Evolutionary conservation across 2,888 invertebrate genomes (phyloP).

Genomic region (Torymus texanus): DNA sequence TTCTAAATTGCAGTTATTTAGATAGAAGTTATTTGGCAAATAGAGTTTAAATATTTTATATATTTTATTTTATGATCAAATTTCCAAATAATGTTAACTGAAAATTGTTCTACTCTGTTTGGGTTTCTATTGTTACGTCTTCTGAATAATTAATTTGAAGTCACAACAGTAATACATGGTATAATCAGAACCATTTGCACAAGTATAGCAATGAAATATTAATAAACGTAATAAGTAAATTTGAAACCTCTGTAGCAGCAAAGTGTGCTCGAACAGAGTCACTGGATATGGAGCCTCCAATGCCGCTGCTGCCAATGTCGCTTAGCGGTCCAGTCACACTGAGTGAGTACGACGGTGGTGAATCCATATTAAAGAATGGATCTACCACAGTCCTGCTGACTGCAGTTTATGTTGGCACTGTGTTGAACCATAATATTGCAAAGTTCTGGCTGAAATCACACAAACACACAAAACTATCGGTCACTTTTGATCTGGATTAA

Average conservation of each 20-base stretch:
- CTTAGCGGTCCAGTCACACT: conserved; percentile 85
- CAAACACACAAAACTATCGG: not conserved
- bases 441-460: conserved; percentile 45
- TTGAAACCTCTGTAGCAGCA: conserved; percentile 78
- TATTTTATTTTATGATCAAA: too few relatives aligned
- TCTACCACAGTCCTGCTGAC: conserved; percentile 32
- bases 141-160: too few relatives aligned
- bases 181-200: too few relatives aligned
- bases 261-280: conserved; percentile 83
- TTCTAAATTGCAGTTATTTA: too few relatives aligned
- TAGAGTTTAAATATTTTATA: too few relatives aligned
- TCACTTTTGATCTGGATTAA: not conserved
- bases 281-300: conserved; percentile 86
- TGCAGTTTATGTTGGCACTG: conserved; percentile 53
- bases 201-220: too few relatives aligned
- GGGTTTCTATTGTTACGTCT: too few relatives aligned
- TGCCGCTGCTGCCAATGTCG: conserved; percentile 86
- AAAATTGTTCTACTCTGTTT: too few relatives aligned
- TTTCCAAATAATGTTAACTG: too few relatives aligned
- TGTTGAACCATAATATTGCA: conserved; percentile 52
- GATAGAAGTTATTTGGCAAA: too few relatives aligned
- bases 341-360: conserved; percentile 85
- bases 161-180: too few relatives aligned
- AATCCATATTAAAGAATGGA: conserved; percentile 79
- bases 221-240: conserved; percentile 12